These are phyloP conservation scores for Fragum sueziense DNA, from an alignment of 2,888 invertebrate species.

Conservation along the genomic window DNA sequence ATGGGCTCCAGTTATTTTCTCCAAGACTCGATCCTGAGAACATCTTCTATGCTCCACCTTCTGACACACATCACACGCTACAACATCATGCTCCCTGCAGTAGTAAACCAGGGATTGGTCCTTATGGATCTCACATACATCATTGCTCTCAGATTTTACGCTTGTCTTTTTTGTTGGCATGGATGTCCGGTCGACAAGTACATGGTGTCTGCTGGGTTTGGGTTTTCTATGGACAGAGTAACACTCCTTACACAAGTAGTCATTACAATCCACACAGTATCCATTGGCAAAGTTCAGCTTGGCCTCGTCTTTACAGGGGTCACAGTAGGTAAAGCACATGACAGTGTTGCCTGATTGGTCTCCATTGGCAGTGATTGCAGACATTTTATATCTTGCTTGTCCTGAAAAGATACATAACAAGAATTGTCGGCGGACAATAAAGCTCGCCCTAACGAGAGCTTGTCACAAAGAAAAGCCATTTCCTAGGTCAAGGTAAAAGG, in stretches of 20 bases:
- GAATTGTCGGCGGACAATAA: too few relatives aligned
- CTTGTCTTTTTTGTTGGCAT: conserved; percentile 1
- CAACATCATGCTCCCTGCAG: neutral
- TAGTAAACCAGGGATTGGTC: neutral
- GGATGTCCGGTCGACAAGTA: neutral
- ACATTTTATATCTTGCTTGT: too few relatives aligned
- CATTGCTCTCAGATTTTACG: neutral
- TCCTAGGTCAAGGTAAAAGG: too few relatives aligned
- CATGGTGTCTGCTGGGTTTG: neutral
- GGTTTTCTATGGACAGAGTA: conserved; percentile 5
- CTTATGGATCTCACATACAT: neutral
- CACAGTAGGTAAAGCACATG: neutral
- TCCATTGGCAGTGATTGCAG: too few relatives aligned
- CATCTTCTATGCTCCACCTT: neutral
- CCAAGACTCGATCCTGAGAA: neutral
- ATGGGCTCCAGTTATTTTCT: neutral
- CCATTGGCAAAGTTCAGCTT: neutral
- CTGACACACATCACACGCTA: neutral
- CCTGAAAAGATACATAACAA: too few relatives aligned
- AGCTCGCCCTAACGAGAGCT: too few relatives aligned
- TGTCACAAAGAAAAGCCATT: too few relatives aligned
- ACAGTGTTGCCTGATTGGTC: too few relatives aligned
- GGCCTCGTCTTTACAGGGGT: neutral
- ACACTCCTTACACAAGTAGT: conserved; percentile 1
- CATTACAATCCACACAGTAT: conserved; percentile 11